phyloP scores from a whole-genome alignment of 2,797 vertebrate genomes.

The Hozukius guyotensis region DNA sequence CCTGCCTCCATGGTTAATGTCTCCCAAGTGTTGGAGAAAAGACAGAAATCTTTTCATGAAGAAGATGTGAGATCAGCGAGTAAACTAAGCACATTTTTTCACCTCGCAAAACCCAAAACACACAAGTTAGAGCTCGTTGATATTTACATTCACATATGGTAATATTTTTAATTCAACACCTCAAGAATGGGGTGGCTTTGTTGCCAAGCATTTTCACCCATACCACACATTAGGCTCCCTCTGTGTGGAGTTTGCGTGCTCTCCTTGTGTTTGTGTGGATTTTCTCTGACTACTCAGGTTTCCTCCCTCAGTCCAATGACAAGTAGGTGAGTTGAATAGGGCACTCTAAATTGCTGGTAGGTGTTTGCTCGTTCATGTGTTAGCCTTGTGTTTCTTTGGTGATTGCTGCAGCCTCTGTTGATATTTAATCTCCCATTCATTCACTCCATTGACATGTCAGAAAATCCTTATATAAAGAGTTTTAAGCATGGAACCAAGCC shows the following conservation, averaged over 20 bases:
- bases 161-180: neutral
- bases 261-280: neutral
- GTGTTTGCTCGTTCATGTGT: neutral
- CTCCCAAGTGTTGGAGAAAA: constrained; percentile 4
- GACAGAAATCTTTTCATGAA: constrained; percentile 20
- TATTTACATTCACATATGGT: neutral
- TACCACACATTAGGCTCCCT: neutral
- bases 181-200: neutral
- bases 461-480: too few relatives aligned
- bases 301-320: too few relatives aligned
- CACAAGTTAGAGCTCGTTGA: neutral
- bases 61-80: neutral
- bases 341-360: neutral
- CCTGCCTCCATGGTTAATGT: neutral
- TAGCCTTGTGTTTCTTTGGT: neutral
- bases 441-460: too few relatives aligned
- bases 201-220: neutral
- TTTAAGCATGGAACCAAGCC: too few relatives aligned
- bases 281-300: too few relatives aligned
- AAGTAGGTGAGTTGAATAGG: neutral
- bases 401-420: neutral
- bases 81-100: neutral
- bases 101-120: neutral
- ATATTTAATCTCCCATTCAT: too few relatives aligned
- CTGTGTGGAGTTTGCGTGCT: neutral